Evolutionary conservation across 2,888 invertebrate genomes (phyloP), one percentile per base, ranked within the genome.

Genomic region (Ecliptopera silaceata): DNA sequence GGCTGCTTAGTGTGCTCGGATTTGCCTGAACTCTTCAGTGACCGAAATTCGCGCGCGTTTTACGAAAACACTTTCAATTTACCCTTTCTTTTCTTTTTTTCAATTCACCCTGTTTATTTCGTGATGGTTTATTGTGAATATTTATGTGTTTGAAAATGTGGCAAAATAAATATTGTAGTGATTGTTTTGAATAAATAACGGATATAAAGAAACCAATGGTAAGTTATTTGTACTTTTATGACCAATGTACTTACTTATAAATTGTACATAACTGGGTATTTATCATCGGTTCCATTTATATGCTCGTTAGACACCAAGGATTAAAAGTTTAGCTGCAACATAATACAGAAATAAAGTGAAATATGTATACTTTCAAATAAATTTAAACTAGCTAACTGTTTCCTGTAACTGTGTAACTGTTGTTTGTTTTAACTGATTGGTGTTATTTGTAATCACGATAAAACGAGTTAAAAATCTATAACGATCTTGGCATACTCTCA

Each of bases 1-100:
- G 77, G 79, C 75, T 78, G 81, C 70, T 72, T 72, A 71, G 75
- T 68, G 51, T 56, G 64, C 72, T 65, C 13, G 65, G 66, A 65
- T 45, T 29, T 39, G 57, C 65, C 69, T 66, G 68, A 66, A 68
- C 48, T 46, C 55, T 72, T 64, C 62, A 64, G 70, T 64, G 65
- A 56, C 62, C 48, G 26, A 17, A 42, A 48, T 57, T 67, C 70
- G 67, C 74, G 74, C 53, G 57, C 38, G 42, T 17, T 50, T 49
- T 52, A 46, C 58, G 49, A 45, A 44, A 49, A 44, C 31, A 53
- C 42, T 57, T 56, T 36, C 15, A 8, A 15, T 15, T 36, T 15
- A 15, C 10, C 15, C 8, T 5, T 1, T 15, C 15, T 36, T 15
- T 52, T 10, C 8, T 5, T 1, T 15, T 10, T 36, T 15, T 52